These are phyloP conservation scores for Morone saxatilis DNA, from an alignment of 2,113 vertebrate species.

Conservation along the genomic window DNA sequence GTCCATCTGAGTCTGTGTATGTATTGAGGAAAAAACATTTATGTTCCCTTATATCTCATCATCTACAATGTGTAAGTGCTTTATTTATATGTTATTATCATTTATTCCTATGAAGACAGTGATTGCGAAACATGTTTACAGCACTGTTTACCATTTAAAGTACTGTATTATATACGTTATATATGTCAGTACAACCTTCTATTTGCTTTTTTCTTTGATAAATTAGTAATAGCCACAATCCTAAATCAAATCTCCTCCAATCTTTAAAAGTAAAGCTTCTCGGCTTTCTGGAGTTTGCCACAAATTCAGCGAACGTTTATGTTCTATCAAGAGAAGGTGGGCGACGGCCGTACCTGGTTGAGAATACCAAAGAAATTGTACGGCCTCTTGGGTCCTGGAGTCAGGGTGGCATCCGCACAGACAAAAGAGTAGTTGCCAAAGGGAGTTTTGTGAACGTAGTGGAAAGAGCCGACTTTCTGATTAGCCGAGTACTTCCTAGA, in stretches of 20 bases:
- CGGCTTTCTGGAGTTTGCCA: background rate
- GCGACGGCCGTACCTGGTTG: slow-evolving; percentile 84
- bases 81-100: no score
- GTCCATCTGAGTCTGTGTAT: slow-evolving; percentile 89
- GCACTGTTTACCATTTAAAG: background rate
- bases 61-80: background rate
- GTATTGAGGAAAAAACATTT: background rate
- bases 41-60: background rate
- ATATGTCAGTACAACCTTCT: background rate
- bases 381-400: slow-evolving; percentile 94
- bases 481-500: slow-evolving; percentile 94
- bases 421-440: slow-evolving; percentile 99
- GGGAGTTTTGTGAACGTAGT: slow-evolving; percentile 91
- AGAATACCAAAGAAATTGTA: slow-evolving; percentile 98
- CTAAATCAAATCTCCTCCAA: background rate
- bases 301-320: background rate
- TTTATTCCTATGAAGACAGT: background rate
- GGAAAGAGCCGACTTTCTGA: slow-evolving; percentile 93
- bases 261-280: background rate
- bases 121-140: background rate
- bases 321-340: background rate
- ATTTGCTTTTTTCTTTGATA: background rate
- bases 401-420: slow-evolving; percentile 92
- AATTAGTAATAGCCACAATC: no score
- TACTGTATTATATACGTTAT: background rate